Conservation (phyloP, 2,797 vertebrate genomes). For the Eleutherodactylus coqui region DNA sequence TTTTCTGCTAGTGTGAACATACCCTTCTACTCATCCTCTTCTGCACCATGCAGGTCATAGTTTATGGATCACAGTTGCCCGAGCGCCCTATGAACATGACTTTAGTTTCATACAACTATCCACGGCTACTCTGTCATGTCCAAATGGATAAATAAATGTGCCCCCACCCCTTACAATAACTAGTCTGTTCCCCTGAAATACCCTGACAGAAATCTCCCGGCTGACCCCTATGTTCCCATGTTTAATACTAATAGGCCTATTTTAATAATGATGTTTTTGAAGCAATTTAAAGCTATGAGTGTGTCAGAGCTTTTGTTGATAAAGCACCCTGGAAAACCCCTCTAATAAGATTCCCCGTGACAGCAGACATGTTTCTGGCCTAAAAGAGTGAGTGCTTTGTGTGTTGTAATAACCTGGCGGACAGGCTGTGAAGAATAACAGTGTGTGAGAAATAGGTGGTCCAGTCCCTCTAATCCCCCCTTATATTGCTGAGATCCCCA, state of each 20-base stretch:
- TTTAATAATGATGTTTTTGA: constrained; percentile 63
- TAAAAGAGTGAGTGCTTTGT: constrained; percentile 56
- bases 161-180: constrained; percentile 57
- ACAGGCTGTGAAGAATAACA: constrained; percentile 28
- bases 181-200: constrained; percentile 57
- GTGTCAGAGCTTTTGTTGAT: constrained; percentile 56
- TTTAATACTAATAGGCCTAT: constrained; percentile 63
- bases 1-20: too few species aligned
- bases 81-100: neutral
- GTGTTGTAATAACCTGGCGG: neutral
- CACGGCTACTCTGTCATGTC: constrained; percentile 24
- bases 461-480: constrained; percentile 1
- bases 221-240: constrained; percentile 52
- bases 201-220: constrained; percentile 50
- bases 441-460: constrained; percentile 44
- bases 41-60: neutral
- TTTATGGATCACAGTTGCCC: neutral
- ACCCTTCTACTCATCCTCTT: neutral
- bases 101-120: neutral
- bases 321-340: constrained; percentile 54
- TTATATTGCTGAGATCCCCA: constrained; percentile 1
- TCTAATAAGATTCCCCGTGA: constrained; percentile 62
- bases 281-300: constrained; percentile 61
- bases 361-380: constrained; percentile 56
- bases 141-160: constrained; percentile 55